Percentiles rank a stretch among this genome's conserved stretches.
Conservation (phyloP, 2,797 vertebrate species). For the Hydrophis major region DNA sequence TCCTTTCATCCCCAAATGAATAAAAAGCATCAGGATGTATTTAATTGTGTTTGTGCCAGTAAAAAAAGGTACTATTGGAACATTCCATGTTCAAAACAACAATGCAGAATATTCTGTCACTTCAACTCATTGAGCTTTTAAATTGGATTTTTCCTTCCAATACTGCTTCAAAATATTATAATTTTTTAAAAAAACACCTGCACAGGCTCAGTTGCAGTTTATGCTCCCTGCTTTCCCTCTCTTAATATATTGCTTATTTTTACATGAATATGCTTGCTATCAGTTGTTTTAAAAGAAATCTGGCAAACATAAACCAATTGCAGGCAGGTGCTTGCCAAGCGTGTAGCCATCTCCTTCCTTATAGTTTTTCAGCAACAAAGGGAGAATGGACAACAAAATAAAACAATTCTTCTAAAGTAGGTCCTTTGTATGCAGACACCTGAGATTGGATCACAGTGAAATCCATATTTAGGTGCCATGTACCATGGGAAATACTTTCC, state of each 20-base stretch:
- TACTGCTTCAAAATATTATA: neutral
- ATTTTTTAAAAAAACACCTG: rapidly evolving
- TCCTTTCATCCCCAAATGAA: conserved; percentile 28
- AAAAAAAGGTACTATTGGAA: neutral
- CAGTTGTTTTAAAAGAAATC: neutral
- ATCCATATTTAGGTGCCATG: neutral
- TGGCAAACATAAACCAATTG: neutral
- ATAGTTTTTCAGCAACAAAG: neutral
- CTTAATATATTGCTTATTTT: rapidly evolving
- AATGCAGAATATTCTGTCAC: rapidly evolving
- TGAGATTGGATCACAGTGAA: neutral
- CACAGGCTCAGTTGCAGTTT: neutral
- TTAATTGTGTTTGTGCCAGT: neutral
- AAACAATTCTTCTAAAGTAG: neutral
- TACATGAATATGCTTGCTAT: conserved; percentile 2
- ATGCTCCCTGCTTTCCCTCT: neutral
- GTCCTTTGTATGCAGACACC: neutral
- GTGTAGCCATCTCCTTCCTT: rapidly evolving
- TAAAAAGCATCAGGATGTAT: neutral
- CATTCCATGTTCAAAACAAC: neutral
- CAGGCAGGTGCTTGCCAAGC: neutral
- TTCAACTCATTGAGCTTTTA: rapidly evolving
- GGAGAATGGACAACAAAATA: neutral
- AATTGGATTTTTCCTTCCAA: rapidly evolving
- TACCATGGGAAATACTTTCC: neutral